Percentiles rank a stretch among this genome's conserved stretches.
Conservation (phyloP, 2,797 vertebrate species). For the Tenualosa ilisha region DNA sequence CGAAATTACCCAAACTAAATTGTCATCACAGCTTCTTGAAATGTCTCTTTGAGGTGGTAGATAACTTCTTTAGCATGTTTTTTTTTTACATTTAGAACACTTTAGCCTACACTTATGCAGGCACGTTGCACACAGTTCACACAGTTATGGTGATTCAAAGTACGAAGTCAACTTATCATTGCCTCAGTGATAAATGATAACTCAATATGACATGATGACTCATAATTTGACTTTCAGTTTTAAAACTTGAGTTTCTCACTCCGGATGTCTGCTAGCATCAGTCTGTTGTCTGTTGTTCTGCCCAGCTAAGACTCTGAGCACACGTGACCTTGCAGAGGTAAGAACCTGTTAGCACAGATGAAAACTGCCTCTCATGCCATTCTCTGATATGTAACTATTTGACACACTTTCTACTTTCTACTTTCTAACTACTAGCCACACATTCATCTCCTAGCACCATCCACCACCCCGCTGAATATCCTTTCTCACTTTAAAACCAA, state of each 20-base stretch:
- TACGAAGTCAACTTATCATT: neutral
- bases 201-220: neutral
- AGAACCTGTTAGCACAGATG: neutral
- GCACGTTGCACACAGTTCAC: too few relatives aligned
- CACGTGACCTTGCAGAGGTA: neutral
- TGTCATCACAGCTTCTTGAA: neutral
- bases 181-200: neutral
- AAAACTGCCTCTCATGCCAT: neutral
- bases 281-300: neutral
- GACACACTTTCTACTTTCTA: too few relatives aligned
- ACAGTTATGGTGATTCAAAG: neutral
- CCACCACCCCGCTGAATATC: neutral
- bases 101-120: too few relatives aligned
- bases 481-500: neutral
- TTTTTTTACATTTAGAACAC: neutral
- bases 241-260: neutral
- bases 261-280: neutral
- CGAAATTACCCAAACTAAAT: neutral
- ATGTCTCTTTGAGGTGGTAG: neutral
- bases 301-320: neutral
- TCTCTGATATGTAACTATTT: neutral
- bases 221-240: neutral
- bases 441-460: neutral
- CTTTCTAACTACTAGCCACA: too few relatives aligned
- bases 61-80: neutral